Percentiles rank a stretch among this genome's conserved stretches.
Conservation (phyloP, 2,888 invertebrate genomes). For the Chesias legatella region DNA sequence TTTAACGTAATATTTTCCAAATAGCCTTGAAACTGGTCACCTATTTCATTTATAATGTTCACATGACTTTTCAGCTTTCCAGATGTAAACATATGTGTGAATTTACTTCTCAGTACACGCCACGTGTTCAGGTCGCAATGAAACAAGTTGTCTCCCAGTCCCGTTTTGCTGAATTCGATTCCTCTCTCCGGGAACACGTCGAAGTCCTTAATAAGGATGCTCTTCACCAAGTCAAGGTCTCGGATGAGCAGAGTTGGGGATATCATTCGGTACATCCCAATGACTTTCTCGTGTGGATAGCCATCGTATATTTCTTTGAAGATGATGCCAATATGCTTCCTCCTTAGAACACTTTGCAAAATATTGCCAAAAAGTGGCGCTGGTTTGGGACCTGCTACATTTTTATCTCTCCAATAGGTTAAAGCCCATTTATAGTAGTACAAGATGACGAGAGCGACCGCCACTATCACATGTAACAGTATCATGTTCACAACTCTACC, state of each 20-base stretch:
- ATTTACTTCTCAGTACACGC: conserved; percentile 39
- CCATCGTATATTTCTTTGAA: conserved; percentile 44
- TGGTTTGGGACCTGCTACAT: conserved; percentile 46
- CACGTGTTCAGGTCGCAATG: conserved; percentile 41
- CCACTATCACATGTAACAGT: conserved; percentile 6
- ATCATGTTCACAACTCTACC: conserved; percentile 15
- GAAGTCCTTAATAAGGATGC: conserved; percentile 52
- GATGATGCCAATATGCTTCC: conserved; percentile 32
- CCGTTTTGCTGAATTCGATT: conserved; percentile 38
- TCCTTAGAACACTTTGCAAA: conserved; percentile 35
- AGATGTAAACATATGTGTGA: conserved; percentile 47
- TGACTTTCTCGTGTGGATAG: conserved; percentile 47
- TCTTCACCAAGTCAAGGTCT: conserved; percentile 49
- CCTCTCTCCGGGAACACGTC: conserved; percentile 46
- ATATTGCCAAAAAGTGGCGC: conserved; percentile 35
- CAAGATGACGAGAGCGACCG: conserved; percentile 18
- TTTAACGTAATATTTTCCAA: conserved; percentile 27
- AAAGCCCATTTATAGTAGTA: conserved; percentile 35
- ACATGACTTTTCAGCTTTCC: conserved; percentile 45
- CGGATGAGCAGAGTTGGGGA: conserved; percentile 44
- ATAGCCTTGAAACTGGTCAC: conserved; percentile 40
- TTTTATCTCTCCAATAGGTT: conserved; percentile 39
- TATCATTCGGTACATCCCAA: conserved; percentile 49
- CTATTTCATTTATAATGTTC: conserved; percentile 31
- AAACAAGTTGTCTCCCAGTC: conserved; percentile 49